Conservation (phyloP, 2,888 invertebrate species). For the Elegia similella region DNA sequence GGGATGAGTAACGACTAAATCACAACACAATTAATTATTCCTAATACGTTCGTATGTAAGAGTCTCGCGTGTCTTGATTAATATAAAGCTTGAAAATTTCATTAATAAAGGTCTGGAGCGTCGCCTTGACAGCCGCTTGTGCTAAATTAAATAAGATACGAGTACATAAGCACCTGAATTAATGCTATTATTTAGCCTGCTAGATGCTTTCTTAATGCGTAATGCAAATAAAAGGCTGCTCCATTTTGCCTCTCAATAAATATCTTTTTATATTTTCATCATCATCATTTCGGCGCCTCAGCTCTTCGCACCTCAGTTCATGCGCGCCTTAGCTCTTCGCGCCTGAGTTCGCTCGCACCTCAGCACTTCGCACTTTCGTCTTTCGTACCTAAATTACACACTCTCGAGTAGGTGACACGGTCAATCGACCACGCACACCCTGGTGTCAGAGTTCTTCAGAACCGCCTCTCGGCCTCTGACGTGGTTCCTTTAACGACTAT, state of each 20-base stretch:
- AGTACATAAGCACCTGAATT: constrained; percentile 1
- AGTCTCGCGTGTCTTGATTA: constrained; percentile 13
- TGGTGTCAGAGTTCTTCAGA: no score
- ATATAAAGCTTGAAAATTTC: constrained; percentile 18
- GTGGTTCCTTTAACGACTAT: no score
- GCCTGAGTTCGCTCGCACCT: no score
- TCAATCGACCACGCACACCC: no score
- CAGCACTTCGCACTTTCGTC: no score
- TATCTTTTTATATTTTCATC: no score
- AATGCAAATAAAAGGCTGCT: background rate
- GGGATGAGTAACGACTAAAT: background rate
- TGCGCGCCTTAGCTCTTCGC: no score
- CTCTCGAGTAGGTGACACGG: no score
- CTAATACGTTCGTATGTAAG: constrained; percentile 6
- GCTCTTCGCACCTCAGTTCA: no score
- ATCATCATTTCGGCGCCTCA: no score
- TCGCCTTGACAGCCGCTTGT: constrained; percentile 6
- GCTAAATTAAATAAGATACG: constrained; percentile 14
- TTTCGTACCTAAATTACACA: no score
- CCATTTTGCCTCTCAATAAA: background rate
- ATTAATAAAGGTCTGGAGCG: constrained; percentile 14
- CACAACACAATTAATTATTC: constrained; percentile 17
- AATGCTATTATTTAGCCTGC: constrained; percentile 6
- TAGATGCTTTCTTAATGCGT: background rate
- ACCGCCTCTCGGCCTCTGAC: no score